Evolutionary conservation across 2,113 vertebrate species (phyloP), one percentile per base, ranked within the genome.

Genomic region (Festucalex cinctus): DNA sequence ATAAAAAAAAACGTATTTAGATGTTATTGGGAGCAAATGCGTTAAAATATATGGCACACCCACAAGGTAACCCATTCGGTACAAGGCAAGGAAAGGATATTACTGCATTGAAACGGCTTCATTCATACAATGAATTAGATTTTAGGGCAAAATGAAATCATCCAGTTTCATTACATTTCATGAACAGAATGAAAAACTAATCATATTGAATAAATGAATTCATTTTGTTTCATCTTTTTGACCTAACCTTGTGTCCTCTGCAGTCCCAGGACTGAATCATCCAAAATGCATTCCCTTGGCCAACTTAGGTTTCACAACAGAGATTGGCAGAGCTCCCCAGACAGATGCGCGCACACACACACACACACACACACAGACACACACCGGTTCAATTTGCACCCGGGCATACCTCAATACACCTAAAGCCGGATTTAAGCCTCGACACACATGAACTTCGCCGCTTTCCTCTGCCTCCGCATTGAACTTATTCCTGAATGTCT

Each of bases 361-460:
- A 16, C 26, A 56, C 53, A 28, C 36, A 44, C 12, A 62, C 28
- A 58, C 54, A 54, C 28, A 65, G 28, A 35, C 19, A 70, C 1
- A 68, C 19, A 16, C 13, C 37, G 22, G 49, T 77, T 68, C 62
- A 76, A 72, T 69, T 76, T 78, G 46, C 43, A 17, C 60, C 19
- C 16, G 51, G 57, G 51, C 58, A 1, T 83, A 70, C 66, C 63
- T 71, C 69, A 66, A 37, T 76, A 68, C 49, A 81, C 68, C 58
- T 63, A 83, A 79, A 83, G 68, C 75, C 10, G 59, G 71, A 80
- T 86, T 83, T 83, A 67, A 81, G 57, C 78, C 48, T 82, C 74
- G 73, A 69, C 70, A 70, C 68, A 78, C 43, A 39, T 75, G 80
- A 80, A 77, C 82, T 80, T 81, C 82, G 75, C 71, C 75, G 66